These are phyloP conservation scores for human DNA, from an alignment of 2,113 vertebrate species.

Conservation along the genomic window GRCh38 chr13:110254001-110254500, in stretches of 20 bases:
- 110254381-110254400: neutral
- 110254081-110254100: neutral
- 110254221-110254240: neutral
- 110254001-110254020: neutral
- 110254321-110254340: neutral
- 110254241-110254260: neutral
- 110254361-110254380: neutral
- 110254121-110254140: neutral
- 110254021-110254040: neutral
- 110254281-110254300: fast-evolving
- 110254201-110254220: neutral
- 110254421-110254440: fast-evolving
- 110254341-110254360: fast-evolving
- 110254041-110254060: neutral
- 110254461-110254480: neutral
- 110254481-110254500: neutral
- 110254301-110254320: neutral
- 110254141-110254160: no score
- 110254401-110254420: neutral
- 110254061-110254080: neutral
- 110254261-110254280: neutral
- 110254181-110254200: neutral
- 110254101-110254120: neutral
- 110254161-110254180: neutral
- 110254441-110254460: neutral